These are phyloP conservation scores for Escarpia spicata DNA, from an alignment of 2,888 invertebrate genomes.

Conservation along the genomic window DNA sequence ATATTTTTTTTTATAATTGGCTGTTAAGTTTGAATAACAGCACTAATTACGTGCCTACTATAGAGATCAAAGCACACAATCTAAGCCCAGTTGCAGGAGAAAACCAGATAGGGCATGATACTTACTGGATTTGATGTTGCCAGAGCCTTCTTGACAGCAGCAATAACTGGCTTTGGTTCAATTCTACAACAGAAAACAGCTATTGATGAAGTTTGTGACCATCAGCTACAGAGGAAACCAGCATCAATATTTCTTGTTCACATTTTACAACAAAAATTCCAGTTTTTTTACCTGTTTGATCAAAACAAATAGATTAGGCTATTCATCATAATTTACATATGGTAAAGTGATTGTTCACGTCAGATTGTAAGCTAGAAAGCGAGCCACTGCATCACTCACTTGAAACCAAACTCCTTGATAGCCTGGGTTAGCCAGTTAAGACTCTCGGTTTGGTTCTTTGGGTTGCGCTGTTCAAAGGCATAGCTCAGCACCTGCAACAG, in stretches of 20 bases:
- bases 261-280: not conserved
- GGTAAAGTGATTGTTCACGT: too few species aligned
- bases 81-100: not conserved
- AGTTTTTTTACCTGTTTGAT: not conserved
- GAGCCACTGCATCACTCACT: slow-evolving; percentile 67
- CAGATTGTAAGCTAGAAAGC: not conserved
- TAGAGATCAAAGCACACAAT: too few species aligned
- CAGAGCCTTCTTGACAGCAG: slow-evolving; percentile 79
- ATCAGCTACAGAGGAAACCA: not conserved
- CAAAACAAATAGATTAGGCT: too few species aligned
- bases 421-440: slow-evolving; percentile 82
- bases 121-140: slow-evolving; percentile 81
- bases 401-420: slow-evolving; percentile 87
- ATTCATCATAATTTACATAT: too few species aligned
- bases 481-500: slow-evolving; percentile 60
- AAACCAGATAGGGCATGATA: not conserved
- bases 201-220: not conserved
- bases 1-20: too few species aligned
- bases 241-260: too few species aligned
- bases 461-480: slow-evolving; percentile 87
- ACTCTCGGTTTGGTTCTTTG: slow-evolving; percentile 88
- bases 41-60: too few species aligned
- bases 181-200: slow-evolving; percentile 20
- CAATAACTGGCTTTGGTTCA: not conserved
- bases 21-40: too few species aligned